Conservation (phyloP, 2,797 vertebrate genomes). For the Danio aesculapii region DNA sequence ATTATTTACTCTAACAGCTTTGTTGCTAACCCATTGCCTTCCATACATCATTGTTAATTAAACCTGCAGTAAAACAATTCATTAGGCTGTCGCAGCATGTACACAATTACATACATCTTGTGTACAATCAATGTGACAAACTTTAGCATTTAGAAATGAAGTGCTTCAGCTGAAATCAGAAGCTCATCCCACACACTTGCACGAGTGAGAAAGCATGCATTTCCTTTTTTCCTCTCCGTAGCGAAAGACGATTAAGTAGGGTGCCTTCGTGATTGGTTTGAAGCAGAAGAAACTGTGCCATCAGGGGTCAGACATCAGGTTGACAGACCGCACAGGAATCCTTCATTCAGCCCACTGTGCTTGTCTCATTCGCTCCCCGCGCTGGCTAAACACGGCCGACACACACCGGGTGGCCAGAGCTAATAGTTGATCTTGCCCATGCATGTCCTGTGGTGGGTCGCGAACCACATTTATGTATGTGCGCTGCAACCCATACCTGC, state of each 20-base stretch:
- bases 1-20: neutral
- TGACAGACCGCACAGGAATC: conserved; percentile 51
- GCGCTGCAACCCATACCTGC: neutral
- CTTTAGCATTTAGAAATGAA: conserved; percentile 24
- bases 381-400: neutral
- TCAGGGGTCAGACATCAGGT: conserved; percentile 61
- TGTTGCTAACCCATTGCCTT: neutral
- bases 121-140: neutral
- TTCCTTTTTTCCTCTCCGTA: conserved; percentile 14
- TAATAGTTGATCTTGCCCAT: conserved; percentile 20
- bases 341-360: conserved; percentile 26
- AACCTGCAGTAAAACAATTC: conserved; percentile 1
- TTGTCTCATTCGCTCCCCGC: neutral
- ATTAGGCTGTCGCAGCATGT: neutral
- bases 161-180: conserved; percentile 1
- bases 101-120: neutral
- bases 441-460: neutral
- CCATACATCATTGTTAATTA: neutral
- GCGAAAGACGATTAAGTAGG: conserved; percentile 54
- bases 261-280: conserved; percentile 67
- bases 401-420: conserved; percentile 14
- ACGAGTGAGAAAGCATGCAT: neutral
- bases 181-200: neutral
- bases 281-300: conserved; percentile 59
- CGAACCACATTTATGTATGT: neutral